Evolutionary conservation across 2,113 vertebrate species (phyloP).

Genomic region (Columba janthina): DNA sequence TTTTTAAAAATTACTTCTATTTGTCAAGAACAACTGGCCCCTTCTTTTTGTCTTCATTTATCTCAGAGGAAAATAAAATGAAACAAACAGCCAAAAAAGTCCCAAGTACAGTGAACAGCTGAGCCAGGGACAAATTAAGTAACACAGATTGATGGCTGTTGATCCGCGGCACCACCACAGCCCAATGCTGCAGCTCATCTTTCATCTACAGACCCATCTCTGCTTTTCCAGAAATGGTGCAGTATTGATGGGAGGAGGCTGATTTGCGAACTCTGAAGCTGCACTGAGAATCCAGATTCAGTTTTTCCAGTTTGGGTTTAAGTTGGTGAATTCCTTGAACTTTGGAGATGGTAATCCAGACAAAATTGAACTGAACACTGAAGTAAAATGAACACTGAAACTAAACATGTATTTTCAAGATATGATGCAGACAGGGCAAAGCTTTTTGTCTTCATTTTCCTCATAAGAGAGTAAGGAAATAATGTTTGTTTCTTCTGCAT

Average conservation of each 20-base stretch:
- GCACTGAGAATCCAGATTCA: conserved; percentile 7
- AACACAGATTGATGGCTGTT: conserved; percentile 62
- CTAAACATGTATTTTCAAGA: background rate
- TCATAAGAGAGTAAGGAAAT: background rate
- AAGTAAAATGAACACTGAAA: background rate
- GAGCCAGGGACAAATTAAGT: conserved; percentile 63
- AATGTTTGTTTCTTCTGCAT: background rate
- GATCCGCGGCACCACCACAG: conserved; percentile 39
- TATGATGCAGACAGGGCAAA: background rate
- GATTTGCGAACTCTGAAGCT: conserved; percentile 3
- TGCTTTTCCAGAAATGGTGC: conserved; percentile 28
- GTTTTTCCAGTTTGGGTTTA: conserved; percentile 10
- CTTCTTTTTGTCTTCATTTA: conserved; percentile 51
- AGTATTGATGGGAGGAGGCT: conserved; percentile 27
- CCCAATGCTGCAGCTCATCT: conserved; percentile 36
- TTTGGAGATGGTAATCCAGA: background rate
- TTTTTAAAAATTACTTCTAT: conserved; percentile 5
- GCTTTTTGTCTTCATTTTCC: background rate
- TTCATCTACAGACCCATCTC: conserved; percentile 37
- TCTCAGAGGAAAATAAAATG: conserved; percentile 52
- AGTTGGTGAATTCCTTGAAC: background rate
- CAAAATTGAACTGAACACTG: background rate
- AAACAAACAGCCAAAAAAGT: conserved; percentile 39
- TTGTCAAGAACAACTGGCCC: conserved; percentile 41
- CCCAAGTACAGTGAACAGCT: conserved; percentile 44